Base-by-base conservation (phyloP, 2,888 invertebrate genomes). In the Chironomus riparius region DNA sequence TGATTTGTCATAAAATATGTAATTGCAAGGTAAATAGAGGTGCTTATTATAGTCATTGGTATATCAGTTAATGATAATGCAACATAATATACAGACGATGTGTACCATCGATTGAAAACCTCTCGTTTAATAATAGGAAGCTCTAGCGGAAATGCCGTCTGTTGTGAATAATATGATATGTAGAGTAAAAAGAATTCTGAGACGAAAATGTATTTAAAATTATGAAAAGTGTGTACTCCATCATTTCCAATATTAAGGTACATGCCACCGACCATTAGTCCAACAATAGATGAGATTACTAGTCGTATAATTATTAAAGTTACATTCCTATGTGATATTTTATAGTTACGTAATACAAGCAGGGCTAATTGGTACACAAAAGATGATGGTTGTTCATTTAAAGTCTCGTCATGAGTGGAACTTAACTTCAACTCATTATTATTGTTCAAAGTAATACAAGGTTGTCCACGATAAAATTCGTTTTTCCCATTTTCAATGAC, bases 101-200 rank as follows among this genome's bases (percentile, higher is more conserved):
- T 92, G 84, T 95, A 95, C 95, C 95, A 21, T 77, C 93, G 89
- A 84, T 95, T 95, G 80, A 94, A 91, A 81, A 94, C 92, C 81
- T 95, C 95, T 70, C 93, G 85, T 3, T 90, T 88, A 75, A 94
- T 89, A 77, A 94, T 89, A n/a, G 92, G 90, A 83, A 94, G 87
- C 85, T 95, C 93, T 80, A 90, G 85, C 47, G 95, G 94, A 88
- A 94, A 94, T 95, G 84, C 74, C 38, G 97, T 90, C 69, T 93
- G 89, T 77, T 95, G 93, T 13, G 95, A 91, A 85, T 94, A 96
- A 83, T 97, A 94, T 0, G 97, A 93, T 6, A 94, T 95, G 83
- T 94, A 95, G 92, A 97, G 95, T 75, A 97, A 87, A 84, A 97
- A 98, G 89, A 98, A 92, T 74, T 95, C 88, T 78, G 92, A 91